Base-by-base conservation (phyloP, 2,113 vertebrate species). In the Pedetes capensis region DNA sequence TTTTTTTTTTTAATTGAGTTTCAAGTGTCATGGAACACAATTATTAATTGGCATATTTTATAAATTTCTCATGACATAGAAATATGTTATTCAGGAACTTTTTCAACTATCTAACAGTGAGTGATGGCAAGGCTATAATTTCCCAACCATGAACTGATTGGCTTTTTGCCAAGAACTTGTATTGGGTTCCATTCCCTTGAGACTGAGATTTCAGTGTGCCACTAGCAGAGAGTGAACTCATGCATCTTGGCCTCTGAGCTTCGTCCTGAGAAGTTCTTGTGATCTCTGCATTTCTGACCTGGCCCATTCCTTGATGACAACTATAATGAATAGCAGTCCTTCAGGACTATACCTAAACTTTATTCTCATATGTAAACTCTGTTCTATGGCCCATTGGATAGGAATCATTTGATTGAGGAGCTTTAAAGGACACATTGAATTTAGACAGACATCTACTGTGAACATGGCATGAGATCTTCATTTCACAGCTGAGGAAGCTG, bases 41-140 rank as follows among this genome's bases (percentile, higher is more conserved):
- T 90, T 94, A 39, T 84, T 93, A 49, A 51, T 72, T 96, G 87
- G 39, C 4, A 59, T 69, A 57, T 72, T 96, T 84, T 75, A 29
- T 71, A 51, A 91, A 88, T 83, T 85, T 92, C 20, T 59, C 22
- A 6, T 53, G 39, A 88, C 83, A 94, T 72, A 82, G 87, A 96
- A 96, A 84, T 82, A 37, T 27, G 29, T 82, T 96, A 78, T 87
- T 93, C 34, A 89, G 74, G 39, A 92, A 78, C 78, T 92, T 47
- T 81, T 90, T 83, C 32, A 85, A 55, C 37, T 91, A 79, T 47
- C 53, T 91, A 94, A 72, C 20, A 81, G 23, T 88, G 51, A 93
- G 68, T 83, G 53, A 61, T 47, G 32, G n/a, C n/a, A 68, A 83
- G 74, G 27, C 44, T 90, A 53, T 59, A 86, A 91, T 89, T 89